Conservation (phyloP, 1,140 invertebrate species). For the Hestina assimilis region DNA sequence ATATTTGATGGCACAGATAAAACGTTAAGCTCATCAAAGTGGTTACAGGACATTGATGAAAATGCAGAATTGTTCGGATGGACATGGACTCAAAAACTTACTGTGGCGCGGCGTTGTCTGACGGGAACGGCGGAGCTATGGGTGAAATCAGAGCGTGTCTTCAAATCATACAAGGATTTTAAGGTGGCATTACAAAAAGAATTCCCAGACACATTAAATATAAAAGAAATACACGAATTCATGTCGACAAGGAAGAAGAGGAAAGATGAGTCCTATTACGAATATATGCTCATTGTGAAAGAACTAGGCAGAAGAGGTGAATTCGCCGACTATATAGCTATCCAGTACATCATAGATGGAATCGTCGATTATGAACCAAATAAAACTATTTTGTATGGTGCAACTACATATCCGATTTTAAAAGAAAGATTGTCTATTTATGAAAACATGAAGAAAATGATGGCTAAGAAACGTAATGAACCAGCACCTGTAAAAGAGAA, state of each 20-base stretch:
- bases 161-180: neutral
- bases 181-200: neutral
- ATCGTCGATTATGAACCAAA: neutral
- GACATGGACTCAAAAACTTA: constrained; percentile 13
- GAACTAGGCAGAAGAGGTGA: too few relatives aligned
- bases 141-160: constrained; percentile 3
- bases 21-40: constrained; percentile 1
- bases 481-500: constrained; percentile 2
- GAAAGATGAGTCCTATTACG: too few relatives aligned
- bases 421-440: constrained; percentile 2
- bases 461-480: neutral
- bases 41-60: constrained; percentile 24
- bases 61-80: constrained; percentile 23
- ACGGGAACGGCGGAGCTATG: constrained; percentile 26
- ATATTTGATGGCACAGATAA: constrained; percentile 7
- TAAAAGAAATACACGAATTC: neutral
- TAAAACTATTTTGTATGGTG: constrained; percentile 1
- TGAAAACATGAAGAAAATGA: constrained; percentile 2
- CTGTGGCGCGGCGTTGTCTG: constrained; percentile 22
- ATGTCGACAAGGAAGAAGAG: neutral
- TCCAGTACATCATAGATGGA: neutral
- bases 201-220: neutral
- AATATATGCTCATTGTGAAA: too few relatives aligned
- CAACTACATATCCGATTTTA: constrained; percentile 1
- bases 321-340: too few relatives aligned